phyloP scores from a whole-genome alignment of 2,797 vertebrate genomes.

The Rhynchonycteris naso region DNA sequence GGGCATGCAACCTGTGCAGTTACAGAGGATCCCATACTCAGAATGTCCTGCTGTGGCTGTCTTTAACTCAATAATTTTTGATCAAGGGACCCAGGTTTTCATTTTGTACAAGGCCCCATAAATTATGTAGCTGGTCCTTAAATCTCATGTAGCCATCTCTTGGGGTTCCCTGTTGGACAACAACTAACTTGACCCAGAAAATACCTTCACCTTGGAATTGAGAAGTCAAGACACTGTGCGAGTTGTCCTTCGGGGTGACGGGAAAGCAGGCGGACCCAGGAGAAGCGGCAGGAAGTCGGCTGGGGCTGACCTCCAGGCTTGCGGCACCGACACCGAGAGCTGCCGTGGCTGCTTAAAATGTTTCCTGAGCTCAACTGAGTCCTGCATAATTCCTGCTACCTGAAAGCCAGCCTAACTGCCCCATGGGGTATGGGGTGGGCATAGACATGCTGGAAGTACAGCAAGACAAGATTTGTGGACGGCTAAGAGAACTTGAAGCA shows the following conservation, averaged over 20 bases:
- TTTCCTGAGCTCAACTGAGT: background rate
- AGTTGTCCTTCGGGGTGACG: background rate
- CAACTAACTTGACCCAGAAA: background rate
- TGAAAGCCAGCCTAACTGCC: background rate
- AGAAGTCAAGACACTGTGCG: background rate
- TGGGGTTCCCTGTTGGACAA: background rate
- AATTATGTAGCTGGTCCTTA: background rate
- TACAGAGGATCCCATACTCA: background rate
- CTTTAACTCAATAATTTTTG: background rate
- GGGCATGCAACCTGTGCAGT: background rate
- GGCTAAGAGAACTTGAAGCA: background rate
- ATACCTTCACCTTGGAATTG: background rate
- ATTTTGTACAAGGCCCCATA: background rate
- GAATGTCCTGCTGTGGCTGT: background rate
- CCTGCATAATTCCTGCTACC: background rate
- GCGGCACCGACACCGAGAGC: rapidly evolving
- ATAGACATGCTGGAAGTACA: background rate
- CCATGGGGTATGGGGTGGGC: background rate
- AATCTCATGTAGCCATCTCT: background rate
- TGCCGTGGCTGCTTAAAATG: background rate
- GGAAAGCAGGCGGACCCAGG: background rate
- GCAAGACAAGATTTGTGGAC: background rate
- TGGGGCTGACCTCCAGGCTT: background rate
- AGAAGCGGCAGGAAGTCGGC: background rate
- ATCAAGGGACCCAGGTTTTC: background rate